Base-by-base conservation (phyloP, 1,140 invertebrate species). In the Drosophila mojavensis region DNA sequence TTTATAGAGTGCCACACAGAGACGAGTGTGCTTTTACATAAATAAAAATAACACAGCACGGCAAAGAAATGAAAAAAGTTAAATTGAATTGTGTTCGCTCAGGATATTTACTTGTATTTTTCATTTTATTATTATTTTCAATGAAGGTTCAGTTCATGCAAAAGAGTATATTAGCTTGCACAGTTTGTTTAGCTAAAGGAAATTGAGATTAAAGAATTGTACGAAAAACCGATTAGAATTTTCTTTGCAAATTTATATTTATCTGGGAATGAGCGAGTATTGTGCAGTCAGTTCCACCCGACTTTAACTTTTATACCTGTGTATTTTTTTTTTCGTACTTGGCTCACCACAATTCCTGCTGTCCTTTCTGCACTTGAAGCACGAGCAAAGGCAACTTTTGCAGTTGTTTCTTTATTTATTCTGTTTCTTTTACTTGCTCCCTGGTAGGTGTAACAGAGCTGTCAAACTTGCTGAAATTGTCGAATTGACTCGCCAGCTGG, bases 11-110 rank as follows among this genome's bases (percentile, higher is more conserved):
- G 33, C 51, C 75, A 75, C 53, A 66, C 50, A 33, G 26, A 48
- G 26, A 48, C 17, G 67, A 55, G 63, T 67, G 26, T 43, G 39
- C 17, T 56, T 67, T 69, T 68, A 70, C 75, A 68, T 80, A 79
- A 81, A 85, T 78, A 86, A 85, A 78, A 78, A 81, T 66, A 85
- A 78, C 75, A 82, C 64, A 82, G 79, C 79, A 70, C 15, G 68
- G 76, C 65, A 74, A 73, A 70, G 61, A 78, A 78, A 86, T 82
- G 81, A 85, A 88, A 86, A 88, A 86, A 86, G 82, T 86, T 88
- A 82, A 86, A 86, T 86, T 86, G 82, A 86, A 86, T 88, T 86
- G 83, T 88, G 79, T 82, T 79, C 79, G 68, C 79, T 82, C 68
- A 68, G 79, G 71, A 78, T 85, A 81, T 76, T 84, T 70, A 71